Evolutionary conservation across 2,113 vertebrate species (phyloP).

Genomic region (Sorex fumeus): DNA sequence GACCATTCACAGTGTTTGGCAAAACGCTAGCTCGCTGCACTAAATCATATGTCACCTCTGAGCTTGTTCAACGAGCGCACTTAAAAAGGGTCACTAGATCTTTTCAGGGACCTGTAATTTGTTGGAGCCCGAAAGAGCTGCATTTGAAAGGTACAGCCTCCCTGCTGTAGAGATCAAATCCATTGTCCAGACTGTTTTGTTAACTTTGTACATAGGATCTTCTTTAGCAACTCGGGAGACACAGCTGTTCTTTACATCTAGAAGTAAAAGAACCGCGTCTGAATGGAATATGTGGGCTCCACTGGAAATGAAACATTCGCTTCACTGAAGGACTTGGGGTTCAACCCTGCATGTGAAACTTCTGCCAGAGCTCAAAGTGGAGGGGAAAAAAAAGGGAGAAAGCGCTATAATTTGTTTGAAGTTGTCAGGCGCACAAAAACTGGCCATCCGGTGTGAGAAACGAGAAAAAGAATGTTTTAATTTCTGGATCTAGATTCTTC

Average conservation of each 20-base stretch:
- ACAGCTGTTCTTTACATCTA: conserved; percentile 80
- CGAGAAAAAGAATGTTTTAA: conserved; percentile 68
- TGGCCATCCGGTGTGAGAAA: conserved; percentile 62
- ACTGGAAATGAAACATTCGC: conserved; percentile 83
- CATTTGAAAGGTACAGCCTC: conserved; percentile 79
- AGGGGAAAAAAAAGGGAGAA: conserved; percentile 67
- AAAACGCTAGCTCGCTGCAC: conserved; percentile 57
- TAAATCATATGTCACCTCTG: conserved; percentile 78
- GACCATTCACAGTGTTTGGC: neutral
- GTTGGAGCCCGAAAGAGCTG: conserved; percentile 78
- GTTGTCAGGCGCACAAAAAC: conserved; percentile 68
- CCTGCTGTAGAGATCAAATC: conserved; percentile 83
- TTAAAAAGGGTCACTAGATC: conserved; percentile 81
- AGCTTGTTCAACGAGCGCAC: conserved; percentile 77
- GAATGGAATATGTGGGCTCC: conserved; percentile 79
- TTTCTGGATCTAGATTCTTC: conserved; percentile 66
- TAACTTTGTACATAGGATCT: conserved; percentile 83
- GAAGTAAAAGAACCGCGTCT: conserved; percentile 79
- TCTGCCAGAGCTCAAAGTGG: conserved; percentile 76
- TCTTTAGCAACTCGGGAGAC: conserved; percentile 80
- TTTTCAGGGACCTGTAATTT: conserved; percentile 84
- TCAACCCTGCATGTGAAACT: conserved; percentile 79
- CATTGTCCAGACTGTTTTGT: conserved; percentile 83
- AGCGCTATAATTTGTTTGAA: conserved; percentile 81
- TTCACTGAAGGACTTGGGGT: conserved; percentile 81